Evolutionary conservation across 2,888 invertebrate genomes (phyloP).

Genomic region (Bembecia ichneumoniformis): DNA sequence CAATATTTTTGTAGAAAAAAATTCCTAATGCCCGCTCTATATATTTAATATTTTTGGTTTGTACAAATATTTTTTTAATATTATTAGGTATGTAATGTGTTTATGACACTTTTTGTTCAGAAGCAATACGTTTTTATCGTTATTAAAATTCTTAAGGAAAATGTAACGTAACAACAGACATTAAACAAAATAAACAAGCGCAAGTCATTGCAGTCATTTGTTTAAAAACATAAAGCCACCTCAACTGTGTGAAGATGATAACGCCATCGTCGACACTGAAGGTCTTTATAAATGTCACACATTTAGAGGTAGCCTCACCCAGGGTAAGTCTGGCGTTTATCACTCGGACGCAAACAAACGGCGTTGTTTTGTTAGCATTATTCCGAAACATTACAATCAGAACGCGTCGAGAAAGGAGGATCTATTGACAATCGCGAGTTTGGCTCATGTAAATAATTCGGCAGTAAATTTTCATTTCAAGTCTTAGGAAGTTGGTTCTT

Average conservation of each 20-base stretch:
- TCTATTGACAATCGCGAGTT: constrained; percentile 13
- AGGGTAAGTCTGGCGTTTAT: background rate
- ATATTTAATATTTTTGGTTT: too few species aligned
- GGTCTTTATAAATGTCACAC: background rate
- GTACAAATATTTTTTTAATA: too few species aligned
- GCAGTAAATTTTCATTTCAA: constrained; percentile 20
- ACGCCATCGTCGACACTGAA: background rate
- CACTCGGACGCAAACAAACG: background rate
- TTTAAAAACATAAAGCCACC: background rate
- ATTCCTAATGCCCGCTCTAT: too few species aligned
- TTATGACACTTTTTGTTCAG: too few species aligned
- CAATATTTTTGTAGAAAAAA: too few species aligned
- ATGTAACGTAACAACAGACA: too few species aligned
- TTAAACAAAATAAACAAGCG: too few species aligned
- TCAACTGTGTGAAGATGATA: background rate
- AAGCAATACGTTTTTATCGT: too few species aligned
- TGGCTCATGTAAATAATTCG: constrained; percentile 20
- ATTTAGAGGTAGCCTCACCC: background rate
- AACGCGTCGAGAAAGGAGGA: constrained; percentile 11
- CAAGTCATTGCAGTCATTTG: background rate
- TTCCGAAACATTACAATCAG: constrained; percentile 10
- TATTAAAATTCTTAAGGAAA: too few species aligned
- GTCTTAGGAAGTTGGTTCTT: constrained; percentile 20
- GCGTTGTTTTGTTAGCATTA: background rate
- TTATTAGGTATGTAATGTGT: too few species aligned